phyloP scores from a whole-genome alignment of 30 jellyfish, hydroid and myxozoan genomes.

The Catostylus mosaicus region DNA sequence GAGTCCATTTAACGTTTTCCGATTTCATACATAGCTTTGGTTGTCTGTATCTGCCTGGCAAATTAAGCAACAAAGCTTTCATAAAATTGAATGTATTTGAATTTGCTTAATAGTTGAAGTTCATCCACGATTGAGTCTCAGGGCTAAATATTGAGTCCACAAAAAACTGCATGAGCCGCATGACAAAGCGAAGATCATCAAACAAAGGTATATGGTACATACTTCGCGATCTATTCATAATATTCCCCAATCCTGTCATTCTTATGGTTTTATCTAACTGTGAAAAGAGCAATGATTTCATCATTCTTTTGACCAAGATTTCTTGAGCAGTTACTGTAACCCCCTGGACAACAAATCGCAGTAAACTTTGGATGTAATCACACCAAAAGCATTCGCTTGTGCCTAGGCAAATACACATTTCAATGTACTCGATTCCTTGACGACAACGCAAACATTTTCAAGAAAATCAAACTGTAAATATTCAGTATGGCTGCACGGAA shows the following conservation, averaged over 20 bases:
- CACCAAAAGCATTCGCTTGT: background rate
- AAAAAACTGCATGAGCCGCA: too few relatives aligned
- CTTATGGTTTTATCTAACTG: background rate
- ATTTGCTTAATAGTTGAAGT: too few relatives aligned
- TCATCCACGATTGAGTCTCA: background rate
- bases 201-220: background rate
- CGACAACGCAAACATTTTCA: background rate
- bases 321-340: background rate
- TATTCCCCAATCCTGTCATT: background rate
- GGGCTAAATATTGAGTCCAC: background rate
- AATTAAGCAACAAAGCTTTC: too few relatives aligned
- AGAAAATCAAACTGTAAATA: background rate
- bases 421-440: background rate
- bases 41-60: too few relatives aligned
- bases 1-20: too few relatives aligned
- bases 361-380: background rate
- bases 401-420: background rate
- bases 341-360: background rate
- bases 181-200: background rate
- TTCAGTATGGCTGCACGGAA: slow-evolving; percentile 33
- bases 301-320: too few relatives aligned
- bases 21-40: too few relatives aligned
- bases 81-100: too few relatives aligned
- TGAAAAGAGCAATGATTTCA: too few relatives aligned
- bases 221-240: background rate